Base-by-base conservation (phyloP, 2,797 vertebrate genomes). In the Margarornis squamiger region DNA sequence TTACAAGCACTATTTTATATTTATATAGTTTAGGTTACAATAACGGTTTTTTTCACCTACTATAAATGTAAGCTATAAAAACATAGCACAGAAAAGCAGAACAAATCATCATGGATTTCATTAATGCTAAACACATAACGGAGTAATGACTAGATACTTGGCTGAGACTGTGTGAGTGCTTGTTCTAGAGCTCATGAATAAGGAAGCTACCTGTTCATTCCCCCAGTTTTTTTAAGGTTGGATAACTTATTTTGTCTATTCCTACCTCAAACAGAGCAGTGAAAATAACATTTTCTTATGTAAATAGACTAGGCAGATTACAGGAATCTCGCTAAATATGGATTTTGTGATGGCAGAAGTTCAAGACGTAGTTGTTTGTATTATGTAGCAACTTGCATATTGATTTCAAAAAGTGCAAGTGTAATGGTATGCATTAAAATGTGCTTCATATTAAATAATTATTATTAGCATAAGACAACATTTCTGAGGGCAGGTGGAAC, bases 311-410 rank as follows among this genome's bases (percentile, higher is more conserved):
- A 38, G 34, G 85, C 9, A 77, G 38, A 88, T 86, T 88, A 91
- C 41, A 91, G 13, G 49, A 93, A 86, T 79, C 81, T 87, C 86
- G 49, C 29, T 92, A 91, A 92, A 89, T 93, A 94, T 48, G 91
- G 81, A 91, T 86, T 92, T 76, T 91, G 32, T 57, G 72, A 83
- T 86, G 75, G 48, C 41, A 82, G 59, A 85, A 70, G 65, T 93
- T 87, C 55, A 92, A 71, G 89, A 59, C 19, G 22, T 54, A 73
- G 59, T 63, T 91, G 51, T 52, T 78, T 82, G 39, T 70, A 82
- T 85, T 87, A 51, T 72, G 36, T 32, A 51, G 58, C 45, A 14
- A 39, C 30, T 78, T 84, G 59, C 2, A 52, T 6, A 57, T 5
- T 66, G 57, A 87, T 89, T 84, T 87, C 10, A 81, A 92, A 55